A percentile compares a stretch with the other conserved stretches of the same genome.
Conservation (phyloP, 2,888 invertebrate species). For the Hoplodrina blanda region DNA sequence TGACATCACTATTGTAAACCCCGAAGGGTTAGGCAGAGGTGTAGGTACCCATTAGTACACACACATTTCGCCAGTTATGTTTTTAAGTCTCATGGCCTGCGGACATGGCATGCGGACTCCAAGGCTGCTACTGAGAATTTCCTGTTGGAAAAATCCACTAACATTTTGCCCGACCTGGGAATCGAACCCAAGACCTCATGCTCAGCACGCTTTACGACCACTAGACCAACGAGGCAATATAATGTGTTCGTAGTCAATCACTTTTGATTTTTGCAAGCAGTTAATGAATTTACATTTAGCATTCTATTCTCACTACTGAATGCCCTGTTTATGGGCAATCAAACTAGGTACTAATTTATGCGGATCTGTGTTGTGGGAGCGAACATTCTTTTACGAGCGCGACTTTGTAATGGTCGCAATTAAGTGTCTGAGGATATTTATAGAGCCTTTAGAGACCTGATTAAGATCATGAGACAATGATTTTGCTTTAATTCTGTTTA, state of each 20-base stretch:
- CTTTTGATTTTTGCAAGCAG: background rate
- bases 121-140: no score
- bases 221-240: background rate
- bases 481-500: constrained; percentile 30
- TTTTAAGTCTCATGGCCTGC: no score
- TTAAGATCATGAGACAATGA: constrained; percentile 32
- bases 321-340: constrained; percentile 56
- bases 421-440: constrained; percentile 60
- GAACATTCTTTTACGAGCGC: constrained; percentile 64
- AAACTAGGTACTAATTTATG: constrained; percentile 69
- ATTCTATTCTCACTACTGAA: constrained; percentile 30
- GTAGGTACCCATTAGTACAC: no score
- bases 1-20: no score
- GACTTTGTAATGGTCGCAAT: constrained; percentile 67
- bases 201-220: no score
- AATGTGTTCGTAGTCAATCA: background rate
- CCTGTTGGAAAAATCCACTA: no score
- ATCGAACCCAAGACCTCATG: no score
- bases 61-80: no score
- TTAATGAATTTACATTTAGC: constrained; percentile 2
- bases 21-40: no score
- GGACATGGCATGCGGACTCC: no score
- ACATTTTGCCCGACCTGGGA: no score
- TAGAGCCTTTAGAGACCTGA: constrained; percentile 42
- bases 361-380: constrained; percentile 58